These are phyloP conservation scores for Oxystoma pomonae DNA, from an alignment of 2,888 invertebrate genomes.

Conservation along the genomic window DNA sequence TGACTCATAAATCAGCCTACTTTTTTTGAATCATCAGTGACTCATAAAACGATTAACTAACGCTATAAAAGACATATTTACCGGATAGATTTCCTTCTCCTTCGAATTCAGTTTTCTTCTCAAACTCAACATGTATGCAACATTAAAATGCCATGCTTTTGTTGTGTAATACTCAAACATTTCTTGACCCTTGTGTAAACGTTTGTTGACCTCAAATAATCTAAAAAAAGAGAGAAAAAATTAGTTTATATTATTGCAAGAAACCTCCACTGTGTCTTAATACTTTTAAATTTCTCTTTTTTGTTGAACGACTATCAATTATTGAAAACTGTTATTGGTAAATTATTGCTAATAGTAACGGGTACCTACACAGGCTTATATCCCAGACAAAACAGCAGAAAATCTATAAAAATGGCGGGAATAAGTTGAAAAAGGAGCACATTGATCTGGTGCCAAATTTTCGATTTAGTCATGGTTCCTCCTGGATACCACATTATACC, in stretches of 20 bases:
- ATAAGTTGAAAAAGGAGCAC: slow-evolving; percentile 84
- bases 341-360: no score
- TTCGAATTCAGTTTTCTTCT: slow-evolving; percentile 60
- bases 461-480: slow-evolving; percentile 78
- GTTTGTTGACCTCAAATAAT: slow-evolving; percentile 74
- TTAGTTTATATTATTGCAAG: no score
- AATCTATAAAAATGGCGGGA: slow-evolving; percentile 84
- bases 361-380: slow-evolving; percentile 82
- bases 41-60: background rate
- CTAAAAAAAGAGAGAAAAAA: slow-evolving; percentile 54
- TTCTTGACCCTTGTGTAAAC: slow-evolving; percentile 80
- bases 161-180: slow-evolving; percentile 90
- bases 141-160: slow-evolving; percentile 85
- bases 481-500: slow-evolving; percentile 79
- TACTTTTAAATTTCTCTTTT: no score
- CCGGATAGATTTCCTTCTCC: slow-evolving; percentile 62
- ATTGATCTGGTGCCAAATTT: slow-evolving; percentile 74
- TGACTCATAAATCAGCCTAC: no score
- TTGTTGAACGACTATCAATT: no score
- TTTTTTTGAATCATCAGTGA: no score
- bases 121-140: slow-evolving; percentile 56
- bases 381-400: slow-evolving; percentile 71
- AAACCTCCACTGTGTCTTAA: no score
- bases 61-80: background rate
- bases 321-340: no score